phyloP scores from a whole-genome alignment of 2,888 invertebrate species.

The Xylota segnis region DNA sequence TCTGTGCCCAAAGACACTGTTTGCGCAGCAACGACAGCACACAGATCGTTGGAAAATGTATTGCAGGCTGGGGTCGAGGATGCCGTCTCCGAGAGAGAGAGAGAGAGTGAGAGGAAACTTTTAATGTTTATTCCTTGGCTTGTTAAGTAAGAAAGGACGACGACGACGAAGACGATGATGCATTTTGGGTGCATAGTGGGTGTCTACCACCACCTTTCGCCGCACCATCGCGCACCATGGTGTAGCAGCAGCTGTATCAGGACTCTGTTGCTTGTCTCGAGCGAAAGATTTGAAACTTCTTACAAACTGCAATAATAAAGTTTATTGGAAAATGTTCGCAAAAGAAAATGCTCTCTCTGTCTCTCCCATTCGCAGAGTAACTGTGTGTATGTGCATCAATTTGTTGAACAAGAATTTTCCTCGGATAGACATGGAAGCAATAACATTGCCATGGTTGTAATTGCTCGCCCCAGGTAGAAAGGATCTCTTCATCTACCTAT shows the following conservation, averaged over 20 bases:
- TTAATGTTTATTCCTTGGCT: constrained; percentile 66
- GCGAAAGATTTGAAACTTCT: constrained; percentile 71
- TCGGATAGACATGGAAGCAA: constrained; percentile 59
- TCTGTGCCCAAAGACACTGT: constrained; percentile 52
- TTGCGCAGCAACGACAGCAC: constrained; percentile 23
- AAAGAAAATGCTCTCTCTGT: constrained; percentile 48
- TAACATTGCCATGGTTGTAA: constrained; percentile 62
- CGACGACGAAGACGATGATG: constrained; percentile 14
- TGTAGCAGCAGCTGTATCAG: constrained; percentile 34
- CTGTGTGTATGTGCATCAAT: constrained; percentile 53
- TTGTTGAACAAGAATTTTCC: constrained; percentile 61
- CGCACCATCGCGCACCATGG: constrained; percentile 4
- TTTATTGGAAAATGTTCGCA: constrained; percentile 70
- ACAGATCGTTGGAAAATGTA: neutral
- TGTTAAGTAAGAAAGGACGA: constrained; percentile 40
- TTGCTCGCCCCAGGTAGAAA: constrained; percentile 65
- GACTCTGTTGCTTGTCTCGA: constrained; percentile 70
- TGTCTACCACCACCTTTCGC: no score
- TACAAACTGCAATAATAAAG: constrained; percentile 75
- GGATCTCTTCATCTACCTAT: constrained; percentile 34
- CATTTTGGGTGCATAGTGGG: constrained; percentile 5
- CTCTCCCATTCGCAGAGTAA: no score
- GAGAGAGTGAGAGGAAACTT: no score
- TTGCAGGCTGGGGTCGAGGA: neutral
- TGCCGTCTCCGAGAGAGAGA: constrained; percentile 2